A percentile compares a stretch with the other conserved stretches of the same genome.
phyloP scores from a whole-genome alignment of 2,888 invertebrate genomes.

The Ophioninae sp. region DNA sequence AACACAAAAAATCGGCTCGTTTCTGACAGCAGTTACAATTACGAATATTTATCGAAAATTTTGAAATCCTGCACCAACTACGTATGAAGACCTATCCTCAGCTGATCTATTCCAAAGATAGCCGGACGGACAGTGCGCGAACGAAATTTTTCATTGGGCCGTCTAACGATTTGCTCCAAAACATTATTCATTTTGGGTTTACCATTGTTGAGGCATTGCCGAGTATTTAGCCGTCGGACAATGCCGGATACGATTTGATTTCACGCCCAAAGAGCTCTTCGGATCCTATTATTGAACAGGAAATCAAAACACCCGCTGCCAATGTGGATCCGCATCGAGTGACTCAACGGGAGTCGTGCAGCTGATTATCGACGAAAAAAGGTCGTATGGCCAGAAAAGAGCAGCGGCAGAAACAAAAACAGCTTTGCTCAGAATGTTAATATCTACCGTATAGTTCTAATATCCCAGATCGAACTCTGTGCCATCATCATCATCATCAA shows the following conservation, averaged over 20 bases:
- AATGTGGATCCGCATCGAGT: conserved; percentile 2
- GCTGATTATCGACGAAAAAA: conserved; percentile 2
- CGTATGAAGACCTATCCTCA: neutral
- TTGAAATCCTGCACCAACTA: neutral
- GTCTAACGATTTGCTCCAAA: neutral
- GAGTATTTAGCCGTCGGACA: neutral
- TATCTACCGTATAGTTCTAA: neutral
- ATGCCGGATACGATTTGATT: neutral
- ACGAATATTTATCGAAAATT: too few relatives aligned
- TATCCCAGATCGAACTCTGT: too few relatives aligned
- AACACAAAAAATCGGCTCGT: too few relatives aligned
- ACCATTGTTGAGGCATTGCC: neutral
- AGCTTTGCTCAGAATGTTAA: neutral
- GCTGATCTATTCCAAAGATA: neutral
- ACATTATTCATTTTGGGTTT: neutral
- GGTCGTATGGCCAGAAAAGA: neutral
- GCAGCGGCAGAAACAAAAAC: conserved; percentile 9
- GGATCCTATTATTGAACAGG: neutral
- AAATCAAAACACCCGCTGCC: neutral
- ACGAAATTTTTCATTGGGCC: neutral
- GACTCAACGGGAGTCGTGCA: neutral
- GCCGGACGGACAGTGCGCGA: neutral
- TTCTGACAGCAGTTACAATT: too few relatives aligned
- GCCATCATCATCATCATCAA: too few relatives aligned
- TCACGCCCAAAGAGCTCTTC: neutral